A percentile compares a stretch with the other conserved stretches of the same genome.
Conservation (phyloP, 2,888 invertebrate genomes). For the Polylopha cassiicola region DNA sequence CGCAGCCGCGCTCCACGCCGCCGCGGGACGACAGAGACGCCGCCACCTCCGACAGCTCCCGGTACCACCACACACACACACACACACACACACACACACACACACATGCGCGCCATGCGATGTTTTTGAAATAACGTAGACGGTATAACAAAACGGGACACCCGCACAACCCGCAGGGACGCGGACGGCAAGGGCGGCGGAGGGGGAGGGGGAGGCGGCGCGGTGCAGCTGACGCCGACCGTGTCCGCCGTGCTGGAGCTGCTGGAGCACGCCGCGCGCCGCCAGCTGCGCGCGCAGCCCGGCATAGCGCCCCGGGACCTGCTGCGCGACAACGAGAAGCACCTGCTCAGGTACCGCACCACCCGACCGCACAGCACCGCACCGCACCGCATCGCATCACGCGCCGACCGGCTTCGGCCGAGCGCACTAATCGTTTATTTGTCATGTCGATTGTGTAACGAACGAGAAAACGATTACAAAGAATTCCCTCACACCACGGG, state of each 20-base stretch:
- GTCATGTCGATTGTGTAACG: too few species aligned
- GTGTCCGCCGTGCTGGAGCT: slow-evolving; percentile 44
- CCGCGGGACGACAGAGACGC: slow-evolving; percentile 67
- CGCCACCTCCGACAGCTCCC: slow-evolving; percentile 66
- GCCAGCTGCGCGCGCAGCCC: slow-evolving; percentile 32
- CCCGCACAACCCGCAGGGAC: too few species aligned
- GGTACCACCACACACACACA: slow-evolving; percentile 36
- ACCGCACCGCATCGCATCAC: too few species aligned
- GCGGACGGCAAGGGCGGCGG: too few species aligned
- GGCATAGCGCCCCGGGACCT: slow-evolving; percentile 32
- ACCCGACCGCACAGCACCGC: not conserved
- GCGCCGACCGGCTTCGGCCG: too few species aligned
- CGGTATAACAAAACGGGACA: too few species aligned
- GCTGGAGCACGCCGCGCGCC: slow-evolving; percentile 38
- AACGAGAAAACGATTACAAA: too few species aligned
- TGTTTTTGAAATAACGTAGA: too few species aligned
- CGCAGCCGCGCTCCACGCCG: slow-evolving; percentile 60
- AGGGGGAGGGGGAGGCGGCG: slow-evolving; percentile 53
- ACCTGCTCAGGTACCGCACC: slow-evolving; percentile 38
- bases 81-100: too few species aligned
- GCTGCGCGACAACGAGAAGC: slow-evolving; percentile 38
- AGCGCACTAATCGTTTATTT: too few species aligned
- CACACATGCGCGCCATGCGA: too few species aligned
- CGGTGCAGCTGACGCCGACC: slow-evolving; percentile 43
- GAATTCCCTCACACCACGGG: too few species aligned